Evolutionary conservation across 37 sponge, comb jelly and placozoan species (phyloP).

Genomic region (Beroe forskalii): DNA sequence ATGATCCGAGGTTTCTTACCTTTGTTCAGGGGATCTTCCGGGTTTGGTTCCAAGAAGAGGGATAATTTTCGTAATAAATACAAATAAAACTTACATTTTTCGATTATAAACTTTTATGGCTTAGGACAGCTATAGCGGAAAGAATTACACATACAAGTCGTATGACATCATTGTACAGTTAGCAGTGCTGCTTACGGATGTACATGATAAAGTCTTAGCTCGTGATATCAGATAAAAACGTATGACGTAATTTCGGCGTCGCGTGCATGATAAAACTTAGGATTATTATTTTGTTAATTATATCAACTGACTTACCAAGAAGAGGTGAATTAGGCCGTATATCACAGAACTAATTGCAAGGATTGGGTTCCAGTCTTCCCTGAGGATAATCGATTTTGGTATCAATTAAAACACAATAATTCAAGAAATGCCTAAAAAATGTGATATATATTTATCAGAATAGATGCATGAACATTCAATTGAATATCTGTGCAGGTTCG

Average conservation of each 20-base stretch:
- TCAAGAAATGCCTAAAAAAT: not conserved
- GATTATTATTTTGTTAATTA: not conserved
- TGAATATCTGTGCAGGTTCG: no score
- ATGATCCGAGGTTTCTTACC: no score
- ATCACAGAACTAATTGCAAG: conserved; percentile 88
- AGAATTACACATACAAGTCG: no score
- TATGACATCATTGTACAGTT: not conserved
- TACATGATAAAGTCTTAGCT: no score
- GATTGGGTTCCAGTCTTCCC: conserved; percentile 99
- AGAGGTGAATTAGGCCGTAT: conserved; percentile 91
- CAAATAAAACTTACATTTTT: no score
- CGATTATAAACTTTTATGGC: no score
- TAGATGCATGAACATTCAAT: no score
- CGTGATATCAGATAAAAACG: no score
- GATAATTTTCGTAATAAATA: no score
- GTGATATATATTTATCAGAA: no score
- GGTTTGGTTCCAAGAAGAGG: conserved; percentile 95
- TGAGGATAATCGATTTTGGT: conserved; percentile 49
- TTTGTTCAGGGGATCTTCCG: conserved; percentile 94
- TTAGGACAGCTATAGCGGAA: no score
- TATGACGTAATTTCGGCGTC: not conserved
- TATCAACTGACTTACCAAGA: conserved; percentile 75
- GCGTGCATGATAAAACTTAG: not conserved
- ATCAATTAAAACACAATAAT: not conserved
- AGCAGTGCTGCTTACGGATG: no score